phyloP scores from a whole-genome alignment of 2,113 vertebrate species.

The Empidonax traillii region DNA sequence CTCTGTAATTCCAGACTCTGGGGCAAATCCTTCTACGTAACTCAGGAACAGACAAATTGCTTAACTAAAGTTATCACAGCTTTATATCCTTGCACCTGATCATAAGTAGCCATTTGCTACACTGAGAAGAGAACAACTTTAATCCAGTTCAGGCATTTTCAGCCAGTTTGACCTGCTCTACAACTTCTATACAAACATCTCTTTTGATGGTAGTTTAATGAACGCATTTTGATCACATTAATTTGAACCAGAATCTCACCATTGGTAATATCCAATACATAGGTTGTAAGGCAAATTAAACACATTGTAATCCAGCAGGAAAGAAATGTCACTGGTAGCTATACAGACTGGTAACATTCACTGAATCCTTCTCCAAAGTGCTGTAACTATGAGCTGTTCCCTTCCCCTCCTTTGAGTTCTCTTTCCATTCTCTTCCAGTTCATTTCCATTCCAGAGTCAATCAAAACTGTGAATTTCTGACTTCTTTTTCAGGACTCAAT shows the following conservation, averaged over 20 bases:
- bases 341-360: background rate
- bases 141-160: background rate
- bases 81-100: background rate
- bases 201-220: background rate
- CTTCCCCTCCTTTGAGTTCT: background rate
- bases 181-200: background rate
- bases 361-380: background rate
- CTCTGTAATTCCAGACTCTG: background rate
- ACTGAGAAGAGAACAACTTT: background rate
- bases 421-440: background rate
- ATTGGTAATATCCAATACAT: background rate
- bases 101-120: background rate
- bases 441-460: background rate
- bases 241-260: background rate
- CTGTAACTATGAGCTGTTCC: background rate
- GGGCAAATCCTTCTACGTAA: background rate
- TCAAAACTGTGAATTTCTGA: background rate
- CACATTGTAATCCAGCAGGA: background rate
- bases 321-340: background rate
- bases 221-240: background rate
- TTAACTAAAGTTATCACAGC: background rate
- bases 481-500: background rate
- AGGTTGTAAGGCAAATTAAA: background rate
- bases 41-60: background rate
- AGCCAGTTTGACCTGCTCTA: background rate